A percentile compares a stretch with the other conserved stretches of the same genome.
These are phyloP conservation scores for Phortica magna DNA, from an alignment of 2,888 invertebrate genomes.

Conservation along the genomic window DNA sequence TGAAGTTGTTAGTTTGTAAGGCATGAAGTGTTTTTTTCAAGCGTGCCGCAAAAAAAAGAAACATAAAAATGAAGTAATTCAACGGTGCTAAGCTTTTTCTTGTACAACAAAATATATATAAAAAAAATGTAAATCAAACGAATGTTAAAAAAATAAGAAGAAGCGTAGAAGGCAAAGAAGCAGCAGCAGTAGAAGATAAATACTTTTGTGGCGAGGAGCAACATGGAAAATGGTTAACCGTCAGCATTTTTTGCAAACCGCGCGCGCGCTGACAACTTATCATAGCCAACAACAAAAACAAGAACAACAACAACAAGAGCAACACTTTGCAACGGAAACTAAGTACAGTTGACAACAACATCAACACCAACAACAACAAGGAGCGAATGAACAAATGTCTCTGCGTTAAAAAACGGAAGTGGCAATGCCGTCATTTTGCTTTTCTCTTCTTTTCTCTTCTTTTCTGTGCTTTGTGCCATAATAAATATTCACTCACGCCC, in stretches of 20 bases:
- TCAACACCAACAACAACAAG: background rate
- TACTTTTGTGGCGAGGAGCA: background rate
- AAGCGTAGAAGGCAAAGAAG: no score
- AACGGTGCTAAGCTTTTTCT: background rate
- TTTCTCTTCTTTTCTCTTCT: background rate
- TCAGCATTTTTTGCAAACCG: conserved; percentile 2
- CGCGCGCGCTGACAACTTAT: background rate
- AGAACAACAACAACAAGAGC: background rate
- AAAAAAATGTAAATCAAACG: background rate
- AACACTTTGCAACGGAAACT: background rate
- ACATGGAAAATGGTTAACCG: conserved; percentile 20
- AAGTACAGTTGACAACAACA: background rate
- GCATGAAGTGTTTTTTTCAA: background rate
- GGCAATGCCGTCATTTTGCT: conserved; percentile 48
- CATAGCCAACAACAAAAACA: background rate
- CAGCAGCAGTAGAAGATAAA: conserved; percentile 8
- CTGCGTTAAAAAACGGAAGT: conserved; percentile 22
- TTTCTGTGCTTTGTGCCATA: no score
- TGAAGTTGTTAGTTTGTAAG: conserved; percentile 3
- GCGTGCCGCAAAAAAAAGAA: background rate
- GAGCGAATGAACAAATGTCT: background rate
- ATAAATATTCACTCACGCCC: background rate
- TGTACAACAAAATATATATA: background rate
- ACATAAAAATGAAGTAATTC: conserved; percentile 1
- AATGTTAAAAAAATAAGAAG: background rate